Conservation (phyloP, 30 jellyfish, hydroid and myxozoan species). For the Nemopilema nomurai region DNA sequence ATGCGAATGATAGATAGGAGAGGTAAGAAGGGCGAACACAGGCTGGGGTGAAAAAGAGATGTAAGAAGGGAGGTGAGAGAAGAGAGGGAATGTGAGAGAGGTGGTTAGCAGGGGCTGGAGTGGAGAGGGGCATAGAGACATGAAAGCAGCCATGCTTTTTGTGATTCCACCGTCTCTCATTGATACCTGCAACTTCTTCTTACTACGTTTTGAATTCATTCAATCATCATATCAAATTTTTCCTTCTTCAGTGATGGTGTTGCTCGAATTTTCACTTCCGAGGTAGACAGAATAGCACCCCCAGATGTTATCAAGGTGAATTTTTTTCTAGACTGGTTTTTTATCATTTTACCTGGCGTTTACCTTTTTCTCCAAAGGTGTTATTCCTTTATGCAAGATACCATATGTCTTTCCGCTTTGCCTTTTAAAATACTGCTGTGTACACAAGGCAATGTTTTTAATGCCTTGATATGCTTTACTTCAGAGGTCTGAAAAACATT, state of each 20-base stretch:
- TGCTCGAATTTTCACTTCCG: slow-evolving; percentile 67
- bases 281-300: slow-evolving; percentile 62
- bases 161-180: too few species aligned
- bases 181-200: too few species aligned
- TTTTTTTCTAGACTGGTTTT: not conserved
- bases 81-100: not conserved
- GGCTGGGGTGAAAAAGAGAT: not conserved
- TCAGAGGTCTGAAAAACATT: too few species aligned
- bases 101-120: not conserved
- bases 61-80: not conserved
- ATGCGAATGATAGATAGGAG: not conserved
- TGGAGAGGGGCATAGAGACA: not conserved
- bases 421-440: too few species aligned
- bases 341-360: too few species aligned
- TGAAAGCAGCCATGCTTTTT: not conserved
- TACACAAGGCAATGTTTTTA: too few species aligned
- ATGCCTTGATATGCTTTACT: too few species aligned
- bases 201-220: too few species aligned
- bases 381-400: too few species aligned
- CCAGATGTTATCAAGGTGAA: slow-evolving; percentile 65
- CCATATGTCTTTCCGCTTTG: too few species aligned
- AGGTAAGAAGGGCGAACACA: not conserved
- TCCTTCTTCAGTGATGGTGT: slow-evolving; percentile 62
- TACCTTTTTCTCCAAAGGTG: too few species aligned
- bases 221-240: not conserved